Evolutionary conservation across 2,888 invertebrate genomes (phyloP).

Genomic region (Hololepta plana): DNA sequence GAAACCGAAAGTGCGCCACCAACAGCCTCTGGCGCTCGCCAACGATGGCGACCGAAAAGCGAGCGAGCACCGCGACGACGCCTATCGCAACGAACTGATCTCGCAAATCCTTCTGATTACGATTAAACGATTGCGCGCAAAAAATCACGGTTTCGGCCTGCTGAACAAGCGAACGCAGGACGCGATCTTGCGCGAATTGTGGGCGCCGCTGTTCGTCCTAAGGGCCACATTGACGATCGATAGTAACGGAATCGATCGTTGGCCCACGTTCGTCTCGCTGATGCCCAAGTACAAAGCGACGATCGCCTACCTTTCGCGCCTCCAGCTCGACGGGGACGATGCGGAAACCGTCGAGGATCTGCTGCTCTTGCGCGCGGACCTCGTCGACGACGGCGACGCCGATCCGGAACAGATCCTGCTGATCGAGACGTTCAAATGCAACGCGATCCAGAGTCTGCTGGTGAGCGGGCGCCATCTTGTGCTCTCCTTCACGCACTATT

Average conservation of each 20-base stretch:
- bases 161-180: constrained; percentile 34
- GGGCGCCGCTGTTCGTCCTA: constrained; percentile 39
- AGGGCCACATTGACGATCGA: constrained; percentile 34
- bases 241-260: no score
- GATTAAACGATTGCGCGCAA: constrained; percentile 34
- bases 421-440: no score
- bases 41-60: constrained; percentile 50
- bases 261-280: constrained; percentile 29
- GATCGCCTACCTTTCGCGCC: constrained; percentile 12
- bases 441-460: no score
- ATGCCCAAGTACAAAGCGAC: constrained; percentile 18
- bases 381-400: no score
- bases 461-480: no score
- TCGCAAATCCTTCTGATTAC: constrained; percentile 39
- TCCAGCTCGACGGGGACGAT: constrained; percentile 16
- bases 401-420: no score
- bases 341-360: constrained; percentile 21
- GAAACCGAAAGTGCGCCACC: constrained; percentile 23
- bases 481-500: no score
- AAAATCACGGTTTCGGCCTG: constrained; percentile 33
- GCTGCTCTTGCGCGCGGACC: constrained; percentile 20
- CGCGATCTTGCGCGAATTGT: constrained; percentile 33
- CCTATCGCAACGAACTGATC: constrained; percentile 29
- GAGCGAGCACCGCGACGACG: constrained; percentile 63
- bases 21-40: background rate